phyloP scores from a whole-genome alignment of 2,888 invertebrate species.

The Julus scandinavius region DNA sequence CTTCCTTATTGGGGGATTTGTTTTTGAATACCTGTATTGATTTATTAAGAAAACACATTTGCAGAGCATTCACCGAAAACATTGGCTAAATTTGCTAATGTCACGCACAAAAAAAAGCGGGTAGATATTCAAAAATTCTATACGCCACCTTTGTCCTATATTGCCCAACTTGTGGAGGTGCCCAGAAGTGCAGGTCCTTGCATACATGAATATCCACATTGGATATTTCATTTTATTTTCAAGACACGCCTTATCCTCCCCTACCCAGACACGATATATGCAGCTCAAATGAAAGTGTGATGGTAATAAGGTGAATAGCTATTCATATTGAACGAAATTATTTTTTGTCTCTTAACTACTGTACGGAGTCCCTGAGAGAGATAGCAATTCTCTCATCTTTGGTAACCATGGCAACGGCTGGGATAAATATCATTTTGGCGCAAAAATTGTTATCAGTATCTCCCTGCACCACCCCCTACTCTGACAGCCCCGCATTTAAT shows the following conservation, averaged over 20 bases:
- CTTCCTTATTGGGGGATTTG: too few species aligned
- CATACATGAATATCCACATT: neutral
- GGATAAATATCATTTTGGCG: constrained; percentile 40
- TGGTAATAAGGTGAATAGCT: constrained; percentile 31
- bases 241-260: neutral
- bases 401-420: constrained; percentile 22
- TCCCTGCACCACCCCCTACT: constrained; percentile 1
- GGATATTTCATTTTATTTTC: neutral
- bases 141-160: neutral
- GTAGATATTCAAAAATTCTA: too few species aligned
- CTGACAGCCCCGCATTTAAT: neutral
- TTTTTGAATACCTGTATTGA: too few species aligned
- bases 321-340: constrained; percentile 40
- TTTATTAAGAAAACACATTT: too few species aligned
- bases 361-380: constrained; percentile 32
- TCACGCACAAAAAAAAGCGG: too few species aligned
- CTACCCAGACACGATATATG: neutral
- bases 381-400: constrained; percentile 22
- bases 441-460: constrained; percentile 22
- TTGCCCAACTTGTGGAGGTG: neutral
- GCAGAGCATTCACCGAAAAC: too few species aligned
- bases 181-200: neutral
- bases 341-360: constrained; percentile 36
- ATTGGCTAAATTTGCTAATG: too few species aligned
- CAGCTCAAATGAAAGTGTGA: neutral